Evolutionary conservation across 2,113 vertebrate species (phyloP).

Genomic region (Triplophysa dalaica): DNA sequence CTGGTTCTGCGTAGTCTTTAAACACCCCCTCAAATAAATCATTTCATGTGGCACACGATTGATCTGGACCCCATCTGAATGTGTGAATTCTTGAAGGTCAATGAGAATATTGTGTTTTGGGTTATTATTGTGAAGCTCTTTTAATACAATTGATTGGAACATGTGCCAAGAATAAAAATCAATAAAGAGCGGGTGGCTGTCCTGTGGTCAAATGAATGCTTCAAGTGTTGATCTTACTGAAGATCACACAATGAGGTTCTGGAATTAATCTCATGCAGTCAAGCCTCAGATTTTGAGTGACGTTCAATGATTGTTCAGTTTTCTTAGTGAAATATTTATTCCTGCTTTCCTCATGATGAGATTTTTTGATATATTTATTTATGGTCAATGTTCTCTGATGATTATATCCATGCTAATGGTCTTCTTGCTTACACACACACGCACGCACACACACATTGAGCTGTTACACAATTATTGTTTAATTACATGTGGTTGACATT

Average conservation of each 20-base stretch:
- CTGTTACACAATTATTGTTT: conserved; percentile 10
- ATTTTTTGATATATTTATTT: conserved; percentile 47
- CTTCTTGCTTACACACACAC: background rate
- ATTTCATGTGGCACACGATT: no score
- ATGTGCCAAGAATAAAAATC: conserved; percentile 44
- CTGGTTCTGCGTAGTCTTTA: no score
- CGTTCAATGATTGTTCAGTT: conserved; percentile 41
- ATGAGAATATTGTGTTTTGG: conserved; percentile 50
- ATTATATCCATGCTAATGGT: conserved; percentile 64
- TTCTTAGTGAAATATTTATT: conserved; percentile 65
- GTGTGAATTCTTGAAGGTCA: background rate
- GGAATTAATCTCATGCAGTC: background rate
- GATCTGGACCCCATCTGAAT: no score
- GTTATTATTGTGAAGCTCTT: conserved; percentile 66
- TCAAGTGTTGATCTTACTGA: background rate
- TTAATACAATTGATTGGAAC: conserved; percentile 68
- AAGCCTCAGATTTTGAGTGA: conserved; percentile 18
- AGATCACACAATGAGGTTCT: no score
- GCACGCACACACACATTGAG: background rate
- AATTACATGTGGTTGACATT: conserved; percentile 37
- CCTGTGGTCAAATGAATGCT: background rate
- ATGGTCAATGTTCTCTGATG: conserved; percentile 66
- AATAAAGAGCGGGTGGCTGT: conserved; percentile 33
- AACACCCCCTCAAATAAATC: no score
- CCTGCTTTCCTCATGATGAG: conserved; percentile 66